A percentile compares a stretch with the other conserved stretches of the same genome.
phyloP scores from a whole-genome alignment of 2,888 invertebrate species.

The Habrosyne pyritoides region DNA sequence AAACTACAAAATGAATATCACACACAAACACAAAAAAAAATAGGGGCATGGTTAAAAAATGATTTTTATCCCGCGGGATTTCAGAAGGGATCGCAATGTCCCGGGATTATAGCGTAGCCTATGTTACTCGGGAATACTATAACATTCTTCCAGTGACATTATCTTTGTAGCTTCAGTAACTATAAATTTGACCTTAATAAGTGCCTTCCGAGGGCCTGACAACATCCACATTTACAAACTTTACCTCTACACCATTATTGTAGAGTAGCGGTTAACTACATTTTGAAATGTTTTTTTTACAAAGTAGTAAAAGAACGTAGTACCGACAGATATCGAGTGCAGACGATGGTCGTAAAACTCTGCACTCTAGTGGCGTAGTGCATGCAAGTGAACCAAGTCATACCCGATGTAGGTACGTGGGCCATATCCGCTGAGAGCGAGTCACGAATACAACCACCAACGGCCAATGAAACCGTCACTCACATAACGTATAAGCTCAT shows the following conservation, averaged over 20 bases:
- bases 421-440: conserved; percentile 24
- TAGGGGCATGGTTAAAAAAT: no score
- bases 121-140: no score
- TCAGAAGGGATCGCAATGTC: no score
- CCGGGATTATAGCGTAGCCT: no score
- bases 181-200: no score
- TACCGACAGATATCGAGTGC: neutral
- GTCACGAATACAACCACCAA: conserved; percentile 15
- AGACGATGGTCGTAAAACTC: neutral
- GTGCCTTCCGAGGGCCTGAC: no score
- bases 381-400: neutral
- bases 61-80: no score
- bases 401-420: conserved; percentile 24
- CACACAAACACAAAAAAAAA: neutral
- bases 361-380: neutral
- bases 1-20: neutral
- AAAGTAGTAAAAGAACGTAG: neutral
- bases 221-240: no score
- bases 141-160: no score
- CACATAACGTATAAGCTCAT: conserved; percentile 22
- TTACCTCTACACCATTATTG: no score
- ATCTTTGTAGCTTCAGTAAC: no score
- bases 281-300: neutral
- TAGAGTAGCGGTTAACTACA: no score
- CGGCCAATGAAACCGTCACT: conserved; percentile 26